Conservation (phyloP, 2,888 invertebrate genomes). For the Leptinotarsa tumamoca region DNA sequence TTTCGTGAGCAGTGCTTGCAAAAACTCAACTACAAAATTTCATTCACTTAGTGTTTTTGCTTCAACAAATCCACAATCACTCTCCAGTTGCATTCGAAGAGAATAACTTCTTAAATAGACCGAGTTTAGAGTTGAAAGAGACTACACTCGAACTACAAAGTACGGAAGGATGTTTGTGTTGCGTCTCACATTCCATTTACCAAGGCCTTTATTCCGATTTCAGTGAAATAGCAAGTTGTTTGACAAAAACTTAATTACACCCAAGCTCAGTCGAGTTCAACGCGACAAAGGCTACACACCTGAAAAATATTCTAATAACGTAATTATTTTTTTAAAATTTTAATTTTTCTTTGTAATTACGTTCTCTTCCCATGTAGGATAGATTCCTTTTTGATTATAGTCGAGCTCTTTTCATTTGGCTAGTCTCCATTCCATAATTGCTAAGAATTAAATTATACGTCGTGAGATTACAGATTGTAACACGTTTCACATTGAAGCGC, state of each 20-base stretch:
- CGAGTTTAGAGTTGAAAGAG: neutral
- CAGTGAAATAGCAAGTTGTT: neutral
- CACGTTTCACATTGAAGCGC: too few relatives aligned
- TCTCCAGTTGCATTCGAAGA: too few relatives aligned
- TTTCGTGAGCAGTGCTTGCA: too few relatives aligned
- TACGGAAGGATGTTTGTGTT: neutral
- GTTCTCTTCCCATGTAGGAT: neutral
- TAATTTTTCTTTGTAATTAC: constrained; percentile 2
- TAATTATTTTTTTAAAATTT: constrained; percentile 23
- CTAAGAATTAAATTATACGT: neutral
- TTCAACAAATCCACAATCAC: too few relatives aligned
- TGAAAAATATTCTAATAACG: constrained; percentile 18
- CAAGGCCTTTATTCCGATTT: constrained; percentile 15
- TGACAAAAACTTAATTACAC: constrained; percentile 18
- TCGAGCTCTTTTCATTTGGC: neutral
- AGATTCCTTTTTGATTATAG: neutral
- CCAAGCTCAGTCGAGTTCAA: neutral
- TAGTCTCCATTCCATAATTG: neutral
- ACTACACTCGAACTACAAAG: neutral
- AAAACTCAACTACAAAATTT: too few relatives aligned
- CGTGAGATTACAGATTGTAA: too few relatives aligned
- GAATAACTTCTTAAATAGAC: neutral
- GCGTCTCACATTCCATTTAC: neutral
- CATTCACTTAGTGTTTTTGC: too few relatives aligned
- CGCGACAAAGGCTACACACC: constrained; percentile 10